A percentile compares a stretch with the other conserved stretches of the same genome.
phyloP scores from a whole-genome alignment of 2,113 vertebrate genomes.

The Saccopteryx leptura region DNA sequence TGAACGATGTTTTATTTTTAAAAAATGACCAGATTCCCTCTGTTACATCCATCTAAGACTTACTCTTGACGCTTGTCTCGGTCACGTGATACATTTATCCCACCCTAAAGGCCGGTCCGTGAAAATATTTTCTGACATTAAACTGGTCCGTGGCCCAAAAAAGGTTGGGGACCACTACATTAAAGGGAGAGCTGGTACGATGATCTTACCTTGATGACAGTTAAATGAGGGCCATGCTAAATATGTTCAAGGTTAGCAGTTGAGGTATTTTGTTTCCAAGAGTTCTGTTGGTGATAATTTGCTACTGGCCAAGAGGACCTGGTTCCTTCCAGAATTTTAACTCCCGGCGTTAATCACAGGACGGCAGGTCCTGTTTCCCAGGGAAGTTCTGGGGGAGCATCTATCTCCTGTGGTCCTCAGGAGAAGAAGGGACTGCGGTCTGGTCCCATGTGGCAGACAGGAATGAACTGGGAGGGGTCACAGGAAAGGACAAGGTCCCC shows the following conservation, averaged over 20 bases:
- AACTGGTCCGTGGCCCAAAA: too few species aligned
- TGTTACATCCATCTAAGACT: too few species aligned
- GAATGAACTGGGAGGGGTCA: too few species aligned
- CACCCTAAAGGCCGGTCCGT: too few species aligned
- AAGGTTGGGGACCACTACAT: too few species aligned
- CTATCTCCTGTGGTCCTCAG: rapidly evolving
- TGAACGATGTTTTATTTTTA: too few species aligned
- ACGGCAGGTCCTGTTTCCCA: not conserved
- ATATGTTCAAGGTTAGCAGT: rapidly evolving
- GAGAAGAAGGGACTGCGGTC: rapidly evolving
- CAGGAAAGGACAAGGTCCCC: too few species aligned
- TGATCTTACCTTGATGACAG: not conserved
- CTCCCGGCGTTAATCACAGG: not conserved
- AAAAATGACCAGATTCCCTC: too few species aligned
- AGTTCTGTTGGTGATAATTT: not conserved
- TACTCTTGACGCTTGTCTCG: too few species aligned
- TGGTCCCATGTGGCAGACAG: not conserved
- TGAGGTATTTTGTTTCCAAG: not conserved
- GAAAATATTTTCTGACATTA: too few species aligned
- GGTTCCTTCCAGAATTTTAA: not conserved
- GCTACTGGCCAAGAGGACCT: not conserved
- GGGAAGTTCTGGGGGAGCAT: too few species aligned
- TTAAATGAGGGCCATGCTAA: not conserved
- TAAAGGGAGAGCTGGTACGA: not conserved
- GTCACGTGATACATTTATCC: too few species aligned